Base-by-base conservation (phyloP, 2,113 vertebrate species). In the Chitala chitala region DNA sequence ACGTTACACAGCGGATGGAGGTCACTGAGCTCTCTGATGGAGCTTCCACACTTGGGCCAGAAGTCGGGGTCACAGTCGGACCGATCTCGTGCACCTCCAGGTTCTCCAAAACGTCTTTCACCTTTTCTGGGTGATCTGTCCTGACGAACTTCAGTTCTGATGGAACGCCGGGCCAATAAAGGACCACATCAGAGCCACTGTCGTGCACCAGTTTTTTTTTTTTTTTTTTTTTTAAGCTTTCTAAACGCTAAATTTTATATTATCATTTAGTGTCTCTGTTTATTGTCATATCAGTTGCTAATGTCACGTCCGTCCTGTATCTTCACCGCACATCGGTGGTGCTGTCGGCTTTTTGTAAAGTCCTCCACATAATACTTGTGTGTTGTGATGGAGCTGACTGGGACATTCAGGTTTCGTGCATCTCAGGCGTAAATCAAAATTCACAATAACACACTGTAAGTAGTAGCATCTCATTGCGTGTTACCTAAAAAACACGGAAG, bases 101-200 rank as follows among this genome's bases (percentile, higher is more conserved):
- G 76, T 79, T 80, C 33, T 64, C 73, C 38, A 22, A 50, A 42
- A 66, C 58, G 76, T 61, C 61, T 10, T 48, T 77, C 79, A 76
- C 73, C 75, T 73, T 79, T 74, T 56, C 56, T 76, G 40, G 17
- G 79, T 84, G 10, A n/a, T 17, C 64, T 79, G 74, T 79, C 56
- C 44, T 76, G 77, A 42, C 71, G 69, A 78, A 80, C 71, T 81
- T 75, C 79, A 73, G 3, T 40, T 63, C 59, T 50, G 50, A 66
- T 53, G n/a, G 40, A n/a, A 7, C 10, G 24, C 40, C 44, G n/a
- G 40, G 38, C 42, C 73, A 55, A 10, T 44, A n/a, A 17, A 36
- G 56, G 24, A 50, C 26, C 38, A 20, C 24, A 54, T 69, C 51
- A 51, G 63, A 69, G 15, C 40, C 64, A 44, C 29, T 31, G 3